These are phyloP conservation scores for Lithophane semibrunnea DNA, from an alignment of 2,888 invertebrate genomes.

Conservation along the genomic window DNA sequence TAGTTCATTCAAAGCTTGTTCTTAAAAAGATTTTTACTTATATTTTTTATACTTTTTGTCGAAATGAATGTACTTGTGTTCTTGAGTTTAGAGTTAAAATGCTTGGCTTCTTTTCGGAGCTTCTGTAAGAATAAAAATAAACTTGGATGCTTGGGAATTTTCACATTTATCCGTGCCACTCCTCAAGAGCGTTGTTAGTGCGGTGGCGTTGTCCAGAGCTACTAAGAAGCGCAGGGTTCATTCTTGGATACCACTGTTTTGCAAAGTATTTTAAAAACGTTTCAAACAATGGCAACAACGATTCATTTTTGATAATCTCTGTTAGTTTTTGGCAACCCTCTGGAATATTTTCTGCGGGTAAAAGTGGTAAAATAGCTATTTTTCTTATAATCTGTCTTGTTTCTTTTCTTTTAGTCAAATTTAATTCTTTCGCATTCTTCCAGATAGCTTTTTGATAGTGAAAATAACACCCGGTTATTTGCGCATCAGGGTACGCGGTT, in stretches of 20 bases:
- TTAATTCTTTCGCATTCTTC: constrained; percentile 16
- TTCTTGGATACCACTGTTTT: constrained; percentile 31
- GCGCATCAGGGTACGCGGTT: constrained; percentile 18
- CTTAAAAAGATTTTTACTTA: too few relatives aligned
- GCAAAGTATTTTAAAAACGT: constrained; percentile 28
- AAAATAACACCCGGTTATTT: constrained; percentile 26
- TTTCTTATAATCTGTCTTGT: constrained; percentile 27
- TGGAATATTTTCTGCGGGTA: constrained; percentile 22
- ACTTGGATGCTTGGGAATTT: constrained; percentile 29
- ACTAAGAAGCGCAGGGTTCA: constrained; percentile 26
- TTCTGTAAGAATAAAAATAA: constrained; percentile 23
- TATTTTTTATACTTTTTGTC: constrained; percentile 34
- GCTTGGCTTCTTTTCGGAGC: constrained; percentile 35
- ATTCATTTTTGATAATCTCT: constrained; percentile 29
- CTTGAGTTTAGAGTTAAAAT: constrained; percentile 38
- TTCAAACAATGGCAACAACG: constrained; percentile 25
- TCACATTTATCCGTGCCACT: constrained; percentile 32
- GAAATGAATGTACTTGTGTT: constrained; percentile 28
- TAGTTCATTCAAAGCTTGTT: too few relatives aligned
- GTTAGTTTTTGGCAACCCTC: constrained; percentile 26
- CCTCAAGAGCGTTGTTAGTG: constrained; percentile 24
- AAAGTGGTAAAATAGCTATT: constrained; percentile 25
- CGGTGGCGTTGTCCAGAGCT: constrained; percentile 20
- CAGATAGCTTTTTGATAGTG: constrained; percentile 18
- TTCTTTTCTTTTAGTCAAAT: constrained; percentile 28